Evolutionary conservation across 2,797 vertebrate species (phyloP), one percentile per base, ranked within the genome.

Genomic region (Gobionotothen gibberifrons): DNA sequence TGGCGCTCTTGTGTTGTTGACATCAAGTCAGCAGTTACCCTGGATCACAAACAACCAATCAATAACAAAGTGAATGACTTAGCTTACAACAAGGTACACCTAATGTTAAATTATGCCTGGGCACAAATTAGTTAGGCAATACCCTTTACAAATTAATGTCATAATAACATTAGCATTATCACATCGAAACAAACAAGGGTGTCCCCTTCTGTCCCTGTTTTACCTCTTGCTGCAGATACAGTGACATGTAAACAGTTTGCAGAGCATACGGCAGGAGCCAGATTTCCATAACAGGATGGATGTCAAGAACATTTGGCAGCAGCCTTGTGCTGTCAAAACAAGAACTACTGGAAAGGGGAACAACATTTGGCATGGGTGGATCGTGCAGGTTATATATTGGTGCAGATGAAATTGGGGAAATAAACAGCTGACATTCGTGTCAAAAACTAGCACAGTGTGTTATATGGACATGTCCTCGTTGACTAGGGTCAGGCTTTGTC

Each of bases 171-270:
- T 72, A 65, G 43, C 78, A 81, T 81, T 77, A 78, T 70, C 72
- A 63, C 65, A 59, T 7, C 61, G 53, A 69, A 79, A 90, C 73
- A 83, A 92, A 87, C 79, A 84, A 81, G 70, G 82, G 56, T 81
- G 62, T 79, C 84, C 80, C 69, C 79, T 60, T 6, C 19, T 64
- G 66, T 79, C 80, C 71, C 76, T 16, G 87, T 79, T 83, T 85
- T 68, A 79, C 85, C 75, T 82, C 72, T 48, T 68, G 76, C 68
- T 87, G 85, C 76, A 84, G 81, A 87, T 62, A 83, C 55, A 78
- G 73, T 16, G 3, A 79, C 76, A 79, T 88, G 83, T 90, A 86
- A 91, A 91, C 88, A 91, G 86, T 85, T 84, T 90, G 89, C 75
- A 78, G 74, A 87, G 85, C 90, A 91, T 85, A 86, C 5, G 84